Evolutionary conservation across 2,113 vertebrate species (phyloP).

Genomic region (Polypterus bichir): DNA sequence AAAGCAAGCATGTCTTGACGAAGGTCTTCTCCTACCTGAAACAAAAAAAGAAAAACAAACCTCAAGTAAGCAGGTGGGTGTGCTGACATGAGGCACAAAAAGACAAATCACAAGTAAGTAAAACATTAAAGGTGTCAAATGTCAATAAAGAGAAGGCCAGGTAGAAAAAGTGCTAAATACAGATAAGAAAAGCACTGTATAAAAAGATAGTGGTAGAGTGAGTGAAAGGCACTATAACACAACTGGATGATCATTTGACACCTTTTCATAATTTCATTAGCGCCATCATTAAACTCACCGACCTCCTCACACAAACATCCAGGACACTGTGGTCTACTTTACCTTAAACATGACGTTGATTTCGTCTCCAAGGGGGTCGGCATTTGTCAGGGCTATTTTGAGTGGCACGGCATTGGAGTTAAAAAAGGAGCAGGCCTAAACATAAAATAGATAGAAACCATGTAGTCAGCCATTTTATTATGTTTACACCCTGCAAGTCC

Average conservation of each 20-base stretch:
- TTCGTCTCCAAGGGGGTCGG: conserved; percentile 88
- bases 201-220: no score
- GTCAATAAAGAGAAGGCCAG: background rate
- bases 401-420: conserved; percentile 92
- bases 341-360: conserved; percentile 99
- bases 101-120: background rate
- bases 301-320: no score
- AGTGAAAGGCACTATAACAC: no score
- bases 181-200: no score
- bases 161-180: no score
- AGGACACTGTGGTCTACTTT: conserved; percentile 9
- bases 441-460: conserved; percentile 2
- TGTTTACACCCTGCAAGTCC: background rate
- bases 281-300: no score
- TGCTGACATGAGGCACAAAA: background rate
- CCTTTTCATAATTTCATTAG: no score
- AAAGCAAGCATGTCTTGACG: conserved; percentile 96
- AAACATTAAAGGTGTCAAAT: background rate
- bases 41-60: conserved; percentile 2
- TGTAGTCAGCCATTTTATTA: background rate
- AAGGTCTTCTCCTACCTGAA: conserved; percentile 89
- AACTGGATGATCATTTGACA: no score
- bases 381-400: conserved; percentile 79
- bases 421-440: conserved; percentile 94
- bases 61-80: background rate